Percentiles rank a stretch among this genome's conserved stretches.
Conservation (phyloP, 2,888 invertebrate species). For the Brenthis daphne region DNA sequence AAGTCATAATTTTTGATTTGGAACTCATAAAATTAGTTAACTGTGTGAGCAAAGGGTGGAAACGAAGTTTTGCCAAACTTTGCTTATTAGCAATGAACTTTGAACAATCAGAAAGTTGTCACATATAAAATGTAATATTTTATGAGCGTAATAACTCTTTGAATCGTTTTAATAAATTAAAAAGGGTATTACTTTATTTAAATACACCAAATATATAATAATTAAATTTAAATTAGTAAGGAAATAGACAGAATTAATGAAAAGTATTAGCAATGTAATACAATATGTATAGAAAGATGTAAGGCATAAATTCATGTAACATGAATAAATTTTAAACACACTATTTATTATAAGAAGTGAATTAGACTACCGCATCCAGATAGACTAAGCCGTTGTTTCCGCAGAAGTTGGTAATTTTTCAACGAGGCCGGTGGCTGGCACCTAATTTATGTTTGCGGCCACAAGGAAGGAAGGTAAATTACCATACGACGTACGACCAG, state of each 20-base stretch:
- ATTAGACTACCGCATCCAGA: constrained; percentile 39
- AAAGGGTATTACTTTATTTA: too few relatives aligned
- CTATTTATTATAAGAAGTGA: constrained; percentile 33
- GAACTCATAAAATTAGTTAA: constrained; percentile 41
- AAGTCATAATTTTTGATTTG: constrained; percentile 41
- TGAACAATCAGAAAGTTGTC: constrained; percentile 41
- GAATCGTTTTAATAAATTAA: constrained; percentile 10
- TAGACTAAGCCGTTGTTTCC: constrained; percentile 53
- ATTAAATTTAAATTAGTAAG: too few relatives aligned
- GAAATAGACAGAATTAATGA: too few relatives aligned
- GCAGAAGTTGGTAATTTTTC: constrained; percentile 74
- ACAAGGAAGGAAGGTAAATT: constrained; percentile 75
- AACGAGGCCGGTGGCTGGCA: constrained; percentile 66
- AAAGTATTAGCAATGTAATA: too few relatives aligned
- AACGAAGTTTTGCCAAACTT: constrained; percentile 39
- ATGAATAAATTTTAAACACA: constrained; percentile 3
- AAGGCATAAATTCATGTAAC: background rate
- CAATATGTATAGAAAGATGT: background rate
- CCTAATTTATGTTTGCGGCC: constrained; percentile 71
- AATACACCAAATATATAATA: too few relatives aligned
- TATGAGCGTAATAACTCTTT: constrained; percentile 29
- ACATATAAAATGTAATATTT: constrained; percentile 37
- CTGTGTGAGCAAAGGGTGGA: constrained; percentile 40
- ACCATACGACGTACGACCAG: constrained; percentile 73
- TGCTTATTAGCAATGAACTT: constrained; percentile 40